Evolutionary conservation across 2,888 invertebrate genomes (phyloP).

Genomic region (Anagyrus pseudococci): DNA sequence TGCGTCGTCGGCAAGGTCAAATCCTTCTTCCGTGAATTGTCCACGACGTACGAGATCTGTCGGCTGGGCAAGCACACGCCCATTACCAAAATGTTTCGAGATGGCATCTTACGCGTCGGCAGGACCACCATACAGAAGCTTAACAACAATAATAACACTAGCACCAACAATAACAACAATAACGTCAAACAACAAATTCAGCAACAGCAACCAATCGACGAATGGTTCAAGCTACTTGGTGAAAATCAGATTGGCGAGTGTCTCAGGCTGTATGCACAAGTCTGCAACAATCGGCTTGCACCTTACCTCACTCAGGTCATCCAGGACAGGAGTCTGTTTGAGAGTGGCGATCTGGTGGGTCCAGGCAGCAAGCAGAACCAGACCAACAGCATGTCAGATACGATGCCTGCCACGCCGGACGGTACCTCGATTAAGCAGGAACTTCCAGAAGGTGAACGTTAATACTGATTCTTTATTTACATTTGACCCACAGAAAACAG

Average conservation of each 20-base stretch:
- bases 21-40: constrained; percentile 91
- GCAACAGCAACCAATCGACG: constrained; percentile 70
- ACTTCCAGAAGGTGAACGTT: constrained; percentile 48
- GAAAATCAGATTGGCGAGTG: constrained; percentile 82
- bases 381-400: constrained; percentile 61
- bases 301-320: constrained; percentile 79
- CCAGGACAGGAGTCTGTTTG: constrained; percentile 76
- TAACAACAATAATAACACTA: neutral
- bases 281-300: constrained; percentile 77
- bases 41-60: constrained; percentile 93
- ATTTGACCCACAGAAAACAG: neutral
- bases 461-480: neutral
- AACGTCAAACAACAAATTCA: constrained; percentile 48
- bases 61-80: constrained; percentile 93
- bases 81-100: constrained; percentile 80
- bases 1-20: constrained; percentile 79
- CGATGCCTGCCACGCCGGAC: constrained; percentile 60
- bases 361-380: constrained; percentile 55
- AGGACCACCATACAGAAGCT: constrained; percentile 68
- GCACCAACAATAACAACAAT: constrained; percentile 4
- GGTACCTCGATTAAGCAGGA: constrained; percentile 54
- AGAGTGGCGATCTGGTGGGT: constrained; percentile 68
- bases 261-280: constrained; percentile 86
- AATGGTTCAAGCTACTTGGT: constrained; percentile 87
- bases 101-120: constrained; percentile 87